A percentile compares a stretch with the other conserved stretches of the same genome.
Conservation (phyloP, 2,113 vertebrate genomes). For the Gila orcuttii region DNA sequence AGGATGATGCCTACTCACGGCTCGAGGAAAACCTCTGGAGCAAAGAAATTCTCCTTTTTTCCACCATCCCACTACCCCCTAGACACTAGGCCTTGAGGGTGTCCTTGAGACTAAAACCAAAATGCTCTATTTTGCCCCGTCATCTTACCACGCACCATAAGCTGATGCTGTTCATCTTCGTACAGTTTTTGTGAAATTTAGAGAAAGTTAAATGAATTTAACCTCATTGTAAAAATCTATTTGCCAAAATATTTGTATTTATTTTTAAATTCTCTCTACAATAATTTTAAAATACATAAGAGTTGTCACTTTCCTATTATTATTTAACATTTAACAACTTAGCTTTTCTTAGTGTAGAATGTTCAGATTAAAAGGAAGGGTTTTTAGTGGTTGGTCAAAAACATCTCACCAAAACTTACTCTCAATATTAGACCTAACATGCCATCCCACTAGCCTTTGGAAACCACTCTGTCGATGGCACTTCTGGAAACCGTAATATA, state of each 20-base stretch:
- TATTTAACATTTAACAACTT: neutral
- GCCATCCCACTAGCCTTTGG: slow-evolving; percentile 2
- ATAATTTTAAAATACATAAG: neutral
- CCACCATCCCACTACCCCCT: slow-evolving; percentile 40
- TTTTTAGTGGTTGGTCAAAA: neutral
- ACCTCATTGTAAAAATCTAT: neutral
- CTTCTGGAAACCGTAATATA: slow-evolving; percentile 14
- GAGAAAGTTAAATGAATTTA: neutral
- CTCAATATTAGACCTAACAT: neutral
- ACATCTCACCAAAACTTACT: neutral
- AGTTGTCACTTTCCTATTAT: neutral
- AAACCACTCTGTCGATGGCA: neutral
- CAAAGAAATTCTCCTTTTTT: slow-evolving; percentile 53
- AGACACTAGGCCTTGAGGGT: slow-evolving; percentile 36
- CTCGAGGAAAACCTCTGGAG: slow-evolving; percentile 55
- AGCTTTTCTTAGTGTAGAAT: neutral
- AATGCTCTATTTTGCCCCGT: slow-evolving; percentile 41
- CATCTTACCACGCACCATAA: slow-evolving; percentile 30
- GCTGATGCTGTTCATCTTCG: slow-evolving; percentile 6
- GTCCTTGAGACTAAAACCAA: slow-evolving; percentile 41
- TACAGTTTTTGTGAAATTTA: neutral
- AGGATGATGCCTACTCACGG: slow-evolving; percentile 59
- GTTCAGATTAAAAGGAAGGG: neutral
- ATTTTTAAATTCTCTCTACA: neutral
- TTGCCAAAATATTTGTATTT: too few species aligned